Conservation (phyloP, 2,113 vertebrate species). For the Rana temporaria region DNA sequence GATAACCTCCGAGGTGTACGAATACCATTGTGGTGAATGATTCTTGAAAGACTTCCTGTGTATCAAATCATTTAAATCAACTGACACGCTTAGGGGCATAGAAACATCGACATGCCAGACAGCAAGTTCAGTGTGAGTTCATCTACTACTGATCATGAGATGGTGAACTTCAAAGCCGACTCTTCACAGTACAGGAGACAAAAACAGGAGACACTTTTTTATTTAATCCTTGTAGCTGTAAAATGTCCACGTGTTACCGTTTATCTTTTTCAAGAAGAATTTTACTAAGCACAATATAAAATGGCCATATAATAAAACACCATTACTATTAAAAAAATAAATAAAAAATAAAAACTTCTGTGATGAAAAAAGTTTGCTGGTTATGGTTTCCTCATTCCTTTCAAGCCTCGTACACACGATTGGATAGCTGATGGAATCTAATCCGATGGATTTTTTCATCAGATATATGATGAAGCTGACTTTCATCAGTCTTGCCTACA, state of each 20-base stretch:
- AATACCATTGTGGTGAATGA: constrained; percentile 59
- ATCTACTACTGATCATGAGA: constrained; percentile 59
- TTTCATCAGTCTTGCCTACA: too few species aligned
- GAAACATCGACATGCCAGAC: constrained; percentile 68
- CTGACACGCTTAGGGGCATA: constrained; percentile 71
- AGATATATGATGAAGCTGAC: too few species aligned
- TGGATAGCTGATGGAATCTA: too few species aligned
- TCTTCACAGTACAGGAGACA: constrained; percentile 39
- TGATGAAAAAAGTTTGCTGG: too few species aligned
- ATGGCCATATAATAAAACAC: background rate
- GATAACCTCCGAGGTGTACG: constrained; percentile 64
- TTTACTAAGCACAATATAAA: too few species aligned
- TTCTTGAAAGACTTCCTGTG: constrained; percentile 60
- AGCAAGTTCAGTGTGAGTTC: constrained; percentile 72
- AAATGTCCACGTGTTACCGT: constrained; percentile 22
- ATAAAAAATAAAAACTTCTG: too few species aligned
- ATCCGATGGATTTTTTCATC: too few species aligned
- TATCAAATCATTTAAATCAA: constrained; percentile 70
- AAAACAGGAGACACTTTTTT: constrained; percentile 39
- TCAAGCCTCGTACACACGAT: too few species aligned
- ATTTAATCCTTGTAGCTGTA: constrained; percentile 3
- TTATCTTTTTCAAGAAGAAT: constrained; percentile 6
- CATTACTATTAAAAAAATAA: background rate
- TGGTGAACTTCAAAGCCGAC: constrained; percentile 50
- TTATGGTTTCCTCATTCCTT: too few species aligned